Evolutionary conservation across 2,113 vertebrate species (phyloP).

Genomic region (Eptatretus burgeri): DNA sequence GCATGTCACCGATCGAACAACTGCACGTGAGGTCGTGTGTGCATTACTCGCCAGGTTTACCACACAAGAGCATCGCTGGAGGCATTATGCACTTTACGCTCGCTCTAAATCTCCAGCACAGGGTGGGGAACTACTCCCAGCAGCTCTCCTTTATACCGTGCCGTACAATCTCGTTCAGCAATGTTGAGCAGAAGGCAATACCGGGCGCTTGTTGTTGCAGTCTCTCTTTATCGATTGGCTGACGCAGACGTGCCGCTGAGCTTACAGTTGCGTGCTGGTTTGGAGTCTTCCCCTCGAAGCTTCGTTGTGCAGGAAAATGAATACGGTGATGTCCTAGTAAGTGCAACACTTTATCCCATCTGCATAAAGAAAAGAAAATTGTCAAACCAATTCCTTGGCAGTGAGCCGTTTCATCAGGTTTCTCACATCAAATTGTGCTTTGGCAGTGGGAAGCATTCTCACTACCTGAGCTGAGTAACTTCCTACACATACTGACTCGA

Average conservation of each 20-base stretch:
- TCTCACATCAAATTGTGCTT: not conserved
- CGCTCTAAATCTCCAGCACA: no score
- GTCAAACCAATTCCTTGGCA: no score
- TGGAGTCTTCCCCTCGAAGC: constrained; percentile 44
- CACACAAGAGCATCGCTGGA: constrained; percentile 19
- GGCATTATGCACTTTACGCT: no score
- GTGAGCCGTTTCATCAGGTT: no score
- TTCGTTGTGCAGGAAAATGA: constrained; percentile 77
- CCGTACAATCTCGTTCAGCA: no score
- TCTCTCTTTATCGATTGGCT: constrained; percentile 36
- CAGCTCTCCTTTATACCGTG: no score
- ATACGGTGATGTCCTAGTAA: constrained; percentile 61
- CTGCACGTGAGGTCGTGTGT: constrained; percentile 51
- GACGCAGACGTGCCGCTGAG: constrained; percentile 43
- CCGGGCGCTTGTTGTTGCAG: constrained; percentile 14
- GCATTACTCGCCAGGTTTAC: constrained; percentile 78
- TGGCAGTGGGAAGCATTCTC: constrained; percentile 78
- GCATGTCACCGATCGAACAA: constrained; percentile 51
- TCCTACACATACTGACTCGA: constrained; percentile 64
- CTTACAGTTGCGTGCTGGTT: constrained; percentile 48
- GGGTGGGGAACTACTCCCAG: no score
- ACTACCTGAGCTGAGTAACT: constrained; percentile 69
- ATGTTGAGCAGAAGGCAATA: not conserved
- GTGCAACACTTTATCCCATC: not conserved
- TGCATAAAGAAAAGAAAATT: no score